These are phyloP conservation scores for Oryctolagus cuniculus DNA, from an alignment of 2,113 vertebrate genomes.

Conservation along the genomic window mOryCun1.1 NC_091440.1:35662001-35662500, in stretches of 20 bases:
- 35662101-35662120: constrained; percentile 10
- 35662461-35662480: no score
- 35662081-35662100: background rate
- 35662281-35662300: no score
- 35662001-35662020: background rate
- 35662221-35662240: background rate
- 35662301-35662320: background rate
- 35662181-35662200: background rate
- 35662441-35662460: background rate
- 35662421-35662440: background rate
- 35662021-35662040: background rate
- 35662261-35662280: background rate
- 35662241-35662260: background rate
- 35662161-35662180: background rate
- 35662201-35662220: background rate
- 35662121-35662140: background rate
- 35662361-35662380: background rate
- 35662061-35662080: background rate
- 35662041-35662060: constrained; percentile 19
- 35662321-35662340: background rate
- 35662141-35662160: background rate
- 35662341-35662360: background rate
- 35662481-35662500: no score
- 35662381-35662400: background rate
- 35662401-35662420: background rate